phyloP scores from a whole-genome alignment of 2,888 invertebrate genomes.

The Biston betularia region DNA sequence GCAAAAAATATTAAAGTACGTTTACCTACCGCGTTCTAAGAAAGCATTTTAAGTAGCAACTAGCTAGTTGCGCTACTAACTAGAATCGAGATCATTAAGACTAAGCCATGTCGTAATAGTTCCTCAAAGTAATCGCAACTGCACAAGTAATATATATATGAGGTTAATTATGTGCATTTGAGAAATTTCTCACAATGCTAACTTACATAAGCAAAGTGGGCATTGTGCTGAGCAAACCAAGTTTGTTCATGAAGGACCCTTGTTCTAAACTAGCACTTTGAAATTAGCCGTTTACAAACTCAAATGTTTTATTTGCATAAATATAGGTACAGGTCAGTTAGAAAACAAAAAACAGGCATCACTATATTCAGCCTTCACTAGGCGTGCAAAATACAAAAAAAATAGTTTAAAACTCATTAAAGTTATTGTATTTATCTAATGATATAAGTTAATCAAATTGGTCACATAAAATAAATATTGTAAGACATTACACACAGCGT shows the following conservation, averaged over 20 bases:
- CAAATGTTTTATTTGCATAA: too few species aligned
- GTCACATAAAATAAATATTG: too few species aligned
- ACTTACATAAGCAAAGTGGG: constrained; percentile 2
- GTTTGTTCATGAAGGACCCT: not conserved
- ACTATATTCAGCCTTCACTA: too few species aligned
- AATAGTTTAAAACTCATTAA: too few species aligned
- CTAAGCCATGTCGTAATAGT: constrained; percentile 32
- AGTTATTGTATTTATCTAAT: too few species aligned
- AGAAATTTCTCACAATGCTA: constrained; percentile 13
- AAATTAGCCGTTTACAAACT: too few species aligned
- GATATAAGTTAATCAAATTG: too few species aligned
- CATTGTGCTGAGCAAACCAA: not conserved
- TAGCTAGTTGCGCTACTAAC: constrained; percentile 13
- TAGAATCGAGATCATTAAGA: constrained; percentile 11
- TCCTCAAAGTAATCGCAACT: constrained; percentile 17
- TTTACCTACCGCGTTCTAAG: not conserved
- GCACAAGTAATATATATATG: constrained; percentile 11
- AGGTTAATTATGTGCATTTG: constrained; percentile 24
- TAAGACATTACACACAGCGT: too few species aligned
- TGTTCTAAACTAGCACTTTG: not conserved
- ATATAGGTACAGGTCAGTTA: too few species aligned
- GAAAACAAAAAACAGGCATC: too few species aligned
- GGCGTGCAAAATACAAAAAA: too few species aligned
- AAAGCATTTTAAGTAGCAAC: constrained; percentile 4
- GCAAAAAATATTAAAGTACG: too few species aligned